Base-by-base conservation (phyloP, 1,140 invertebrate species). In the Drosophila varians region DNA sequence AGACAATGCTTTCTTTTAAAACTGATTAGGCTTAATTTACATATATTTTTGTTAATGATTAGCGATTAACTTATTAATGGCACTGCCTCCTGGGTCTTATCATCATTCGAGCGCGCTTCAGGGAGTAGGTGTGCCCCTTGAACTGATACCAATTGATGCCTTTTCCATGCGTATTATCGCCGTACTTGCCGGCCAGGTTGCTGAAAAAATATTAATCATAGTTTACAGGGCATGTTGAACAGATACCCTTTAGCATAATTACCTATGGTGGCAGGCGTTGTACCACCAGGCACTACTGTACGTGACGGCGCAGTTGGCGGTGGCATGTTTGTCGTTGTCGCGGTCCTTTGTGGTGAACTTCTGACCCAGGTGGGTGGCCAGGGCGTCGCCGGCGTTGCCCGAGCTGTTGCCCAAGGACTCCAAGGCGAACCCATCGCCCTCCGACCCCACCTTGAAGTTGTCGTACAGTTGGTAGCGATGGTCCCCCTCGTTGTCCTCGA, bases 401-500 rank as follows among this genome's bases (percentile, higher is more conserved):
- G 43, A 61, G 3, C 18, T 38, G 9, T 62, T 70, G 0, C 72
- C 74, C 40, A 76, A n/a, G 0, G 64, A 62, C 11, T 70, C 46
- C 9, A 76, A 18, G 0, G 40, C 21, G 3, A 11, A 69, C 1
- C 12, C 42, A 4, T 68, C 25, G 11, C 45, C 1, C 18, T 69
- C 64, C 5, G 46, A 49, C 0, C 52, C 73, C 0, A 76, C 62
- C 6, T 12, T 43, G 8, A 76, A 76, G 26, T 58, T 49, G 36
- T 56, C 55, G n/a, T 76, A 75, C 0, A 18, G 6, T 34, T 68
- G 46, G 4, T 58, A 58, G 0, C 48, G 31, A 0, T 21, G 19
- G 2, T 54, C 25, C 0, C 61, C 71, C 14, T 68, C 64, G 8
- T 62, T 42, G 11, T 76, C 74, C 21, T 70, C 72, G 7, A 96